Evolutionary conservation across 2,797 vertebrate genomes (phyloP), one percentile per base, ranked within the genome.

Genomic region (Phoebastria nigripes): DNA sequence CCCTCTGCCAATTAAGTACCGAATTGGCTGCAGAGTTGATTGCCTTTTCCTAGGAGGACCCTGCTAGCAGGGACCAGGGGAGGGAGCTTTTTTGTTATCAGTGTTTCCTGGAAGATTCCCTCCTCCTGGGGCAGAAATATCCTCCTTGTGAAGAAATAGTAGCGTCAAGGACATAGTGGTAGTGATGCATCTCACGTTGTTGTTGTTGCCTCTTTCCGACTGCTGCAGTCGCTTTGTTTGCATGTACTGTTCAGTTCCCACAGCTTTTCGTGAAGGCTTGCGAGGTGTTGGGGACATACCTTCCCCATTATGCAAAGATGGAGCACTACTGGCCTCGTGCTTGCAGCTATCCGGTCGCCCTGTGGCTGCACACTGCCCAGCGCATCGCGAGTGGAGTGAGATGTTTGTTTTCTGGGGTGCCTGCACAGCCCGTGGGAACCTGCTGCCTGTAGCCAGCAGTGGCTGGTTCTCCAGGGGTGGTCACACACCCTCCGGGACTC

Each of bases 351-450:
- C 25, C 2, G 3, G 10, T 24, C 3, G 4, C 14, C 37, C 37
- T 0, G 1, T 9, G 8, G 39, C 66, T 58, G 14, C 21, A 26
- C 19, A 41, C 47, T 62, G 76, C 33, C 31, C 22, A 29, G 28
- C 1, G 1, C 55, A 1, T n/a, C 1, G 6, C 2, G 2, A 15
- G 19, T 33, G 66, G 9, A 35, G 33, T 1, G 17, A 74, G 9
- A 8, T 22, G 11, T 29, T 65, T 63, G 5, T 76, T 62, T 54
- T n/a, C 37, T 52, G 46, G 26, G 20, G 15, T 21, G 11, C 22
- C 39, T 41, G 26, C 37, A 28, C 25, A 61, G 56, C 19, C 31
- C 1, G 3, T 20, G 25, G 59, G 76, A 67, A 62, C 15, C 17
- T 44, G 4, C 42, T 4, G 15, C 41, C 31, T 37, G 35, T 15